Percentiles rank a stretch among this genome's conserved stretches.
Evolutionary conservation across 2,113 vertebrate species (phyloP).

Genomic region (Prionailurus viverrinus): DNA sequence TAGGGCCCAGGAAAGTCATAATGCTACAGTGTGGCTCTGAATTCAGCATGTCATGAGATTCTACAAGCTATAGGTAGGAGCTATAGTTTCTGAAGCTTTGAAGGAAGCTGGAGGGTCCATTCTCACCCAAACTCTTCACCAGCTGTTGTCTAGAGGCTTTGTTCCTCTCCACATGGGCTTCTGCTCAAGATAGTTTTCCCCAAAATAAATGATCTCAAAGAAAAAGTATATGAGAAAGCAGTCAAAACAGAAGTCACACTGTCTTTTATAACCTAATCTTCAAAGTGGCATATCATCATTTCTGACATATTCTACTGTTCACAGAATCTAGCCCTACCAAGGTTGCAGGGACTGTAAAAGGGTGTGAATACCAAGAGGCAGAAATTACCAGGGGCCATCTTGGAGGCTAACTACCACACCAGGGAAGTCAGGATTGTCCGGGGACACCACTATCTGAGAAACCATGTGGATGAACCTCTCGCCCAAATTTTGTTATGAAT

Average conservation of each 20-base stretch:
- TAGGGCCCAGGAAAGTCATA: background rate
- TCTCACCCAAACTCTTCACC: no score
- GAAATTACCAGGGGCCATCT: background rate
- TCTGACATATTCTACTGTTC: background rate
- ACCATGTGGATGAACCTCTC: background rate
- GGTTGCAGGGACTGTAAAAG: background rate
- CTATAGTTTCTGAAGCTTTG: background rate
- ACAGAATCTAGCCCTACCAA: background rate
- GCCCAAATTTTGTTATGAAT: background rate
- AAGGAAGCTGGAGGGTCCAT: background rate
- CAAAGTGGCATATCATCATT: background rate
- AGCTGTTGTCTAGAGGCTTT: background rate
- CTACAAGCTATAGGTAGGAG: background rate
- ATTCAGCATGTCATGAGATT: background rate
- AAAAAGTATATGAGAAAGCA: background rate
- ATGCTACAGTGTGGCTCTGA: background rate
- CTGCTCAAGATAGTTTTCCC: background rate
- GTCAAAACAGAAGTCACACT: background rate
- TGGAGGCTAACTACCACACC: background rate
- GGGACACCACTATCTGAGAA: background rate
- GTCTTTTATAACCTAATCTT: background rate
- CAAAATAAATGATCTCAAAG: background rate
- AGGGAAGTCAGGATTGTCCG: background rate
- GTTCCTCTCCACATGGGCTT: background rate
- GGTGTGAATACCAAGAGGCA: background rate